These are phyloP conservation scores for Halesus radiatus DNA, from an alignment of 1,140 invertebrate species.

Conservation along the genomic window DNA sequence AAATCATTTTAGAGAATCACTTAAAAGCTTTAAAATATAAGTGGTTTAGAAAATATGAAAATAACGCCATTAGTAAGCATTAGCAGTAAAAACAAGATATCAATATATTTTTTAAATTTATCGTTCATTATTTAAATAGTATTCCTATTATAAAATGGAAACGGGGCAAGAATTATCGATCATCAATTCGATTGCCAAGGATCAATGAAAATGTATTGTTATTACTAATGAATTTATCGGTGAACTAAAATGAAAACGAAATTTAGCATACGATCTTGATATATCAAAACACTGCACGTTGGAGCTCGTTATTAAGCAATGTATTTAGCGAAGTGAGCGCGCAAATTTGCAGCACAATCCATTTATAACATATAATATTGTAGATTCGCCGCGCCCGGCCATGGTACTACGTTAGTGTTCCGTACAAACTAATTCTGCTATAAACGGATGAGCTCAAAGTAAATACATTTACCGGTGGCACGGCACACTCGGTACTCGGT, in stretches of 20 bases:
- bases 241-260: neutral
- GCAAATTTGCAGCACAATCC: slow-evolving; percentile 32
- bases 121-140: neutral
- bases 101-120: slow-evolving; percentile 4
- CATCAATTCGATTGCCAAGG: neutral
- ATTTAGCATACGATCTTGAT: neutral
- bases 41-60: neutral
- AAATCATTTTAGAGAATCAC: no score
- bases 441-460: slow-evolving; percentile 30
- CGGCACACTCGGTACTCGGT: neutral
- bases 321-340: slow-evolving; percentile 6
- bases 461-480: slow-evolving; percentile 38
- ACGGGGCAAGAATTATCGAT: slow-evolving; percentile 10
- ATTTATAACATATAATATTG: slow-evolving; percentile 28
- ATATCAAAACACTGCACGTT: neutral
- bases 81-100: slow-evolving; percentile 8
- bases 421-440: slow-evolving; percentile 12
- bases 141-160: neutral
- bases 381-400: neutral
- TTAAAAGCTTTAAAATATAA: no score
- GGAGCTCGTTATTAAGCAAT: slow-evolving; percentile 33
- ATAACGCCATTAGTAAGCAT: neutral
- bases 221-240: neutral
- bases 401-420: slow-evolving; percentile 15
- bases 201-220: neutral